These are phyloP conservation scores for Sepiola atlantica DNA, from an alignment of 2,888 invertebrate genomes.

Conservation along the genomic window DNA sequence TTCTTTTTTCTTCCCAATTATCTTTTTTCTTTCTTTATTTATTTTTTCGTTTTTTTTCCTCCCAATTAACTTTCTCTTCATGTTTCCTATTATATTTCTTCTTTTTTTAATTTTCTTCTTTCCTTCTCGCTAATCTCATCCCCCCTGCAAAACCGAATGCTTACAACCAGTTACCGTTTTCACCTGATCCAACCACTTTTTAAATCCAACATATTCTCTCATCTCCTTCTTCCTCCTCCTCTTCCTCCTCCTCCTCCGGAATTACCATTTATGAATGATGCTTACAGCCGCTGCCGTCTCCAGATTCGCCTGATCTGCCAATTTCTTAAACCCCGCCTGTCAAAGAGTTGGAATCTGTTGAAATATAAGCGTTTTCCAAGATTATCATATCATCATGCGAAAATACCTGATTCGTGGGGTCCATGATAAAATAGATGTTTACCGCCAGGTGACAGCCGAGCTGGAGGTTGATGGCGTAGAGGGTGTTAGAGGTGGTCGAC, in stretches of 20 bases:
- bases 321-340: constrained; percentile 6
- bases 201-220: background rate
- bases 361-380: constrained; percentile 8
- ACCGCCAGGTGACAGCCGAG: background rate
- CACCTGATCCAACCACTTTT: background rate
- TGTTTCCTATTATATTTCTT: background rate
- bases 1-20: background rate
- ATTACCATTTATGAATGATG: background rate
- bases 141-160: background rate
- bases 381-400: constrained; percentile 5
- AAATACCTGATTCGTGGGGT: constrained; percentile 20
- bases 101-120: no score
- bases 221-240: background rate
- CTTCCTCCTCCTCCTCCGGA: background rate
- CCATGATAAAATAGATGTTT: constrained; percentile 32
- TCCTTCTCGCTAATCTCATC: background rate
- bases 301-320: background rate
- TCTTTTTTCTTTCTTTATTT: background rate
- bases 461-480: background rate
- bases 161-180: background rate
- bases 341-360: background rate
- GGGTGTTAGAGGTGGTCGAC: background rate
- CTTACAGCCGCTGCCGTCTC: background rate
- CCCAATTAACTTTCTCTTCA: background rate
- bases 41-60: background rate